A percentile compares a stretch with the other conserved stretches of the same genome.
Evolutionary conservation across 2,113 vertebrate genomes (phyloP).

Genomic region (Illadopsis cleaveri): DNA sequence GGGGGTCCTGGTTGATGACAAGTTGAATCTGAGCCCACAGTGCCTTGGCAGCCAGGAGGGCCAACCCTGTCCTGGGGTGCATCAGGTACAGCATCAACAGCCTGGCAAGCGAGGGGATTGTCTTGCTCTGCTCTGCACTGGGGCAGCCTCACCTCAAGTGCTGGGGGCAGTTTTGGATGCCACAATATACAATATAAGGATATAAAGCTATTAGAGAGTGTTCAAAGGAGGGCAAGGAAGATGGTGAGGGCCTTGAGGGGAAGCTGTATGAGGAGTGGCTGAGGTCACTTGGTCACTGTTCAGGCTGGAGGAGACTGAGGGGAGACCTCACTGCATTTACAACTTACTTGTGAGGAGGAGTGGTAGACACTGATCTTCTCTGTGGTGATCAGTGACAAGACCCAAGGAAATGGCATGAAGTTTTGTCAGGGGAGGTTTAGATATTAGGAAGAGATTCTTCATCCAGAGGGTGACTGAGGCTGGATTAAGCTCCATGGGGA

Average conservation of each 20-base stretch:
- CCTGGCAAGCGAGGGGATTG: background rate
- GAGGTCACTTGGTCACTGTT: background rate
- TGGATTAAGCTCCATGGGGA: background rate
- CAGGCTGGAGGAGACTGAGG: background rate
- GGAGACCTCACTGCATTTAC: background rate
- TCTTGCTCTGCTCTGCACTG: background rate
- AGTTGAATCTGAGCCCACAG: background rate
- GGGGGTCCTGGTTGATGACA: background rate
- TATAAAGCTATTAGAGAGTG: background rate
- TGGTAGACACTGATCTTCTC: background rate
- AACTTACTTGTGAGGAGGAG: background rate
- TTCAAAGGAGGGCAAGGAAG: background rate
- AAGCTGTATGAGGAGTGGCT: accelerated
- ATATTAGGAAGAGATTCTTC: background rate
- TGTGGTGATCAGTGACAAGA: background rate
- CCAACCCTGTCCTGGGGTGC: accelerated
- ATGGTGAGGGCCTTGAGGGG: background rate
- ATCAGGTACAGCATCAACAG: background rate
- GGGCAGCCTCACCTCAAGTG: accelerated
- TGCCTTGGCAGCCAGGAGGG: background rate
- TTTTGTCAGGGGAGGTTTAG: background rate
- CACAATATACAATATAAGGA: background rate
- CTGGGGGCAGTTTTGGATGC: background rate
- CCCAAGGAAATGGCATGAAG: background rate
- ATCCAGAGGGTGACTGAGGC: background rate